phyloP scores from a whole-genome alignment of 2,888 invertebrate species.

The Meliscaeva auricollis region DNA sequence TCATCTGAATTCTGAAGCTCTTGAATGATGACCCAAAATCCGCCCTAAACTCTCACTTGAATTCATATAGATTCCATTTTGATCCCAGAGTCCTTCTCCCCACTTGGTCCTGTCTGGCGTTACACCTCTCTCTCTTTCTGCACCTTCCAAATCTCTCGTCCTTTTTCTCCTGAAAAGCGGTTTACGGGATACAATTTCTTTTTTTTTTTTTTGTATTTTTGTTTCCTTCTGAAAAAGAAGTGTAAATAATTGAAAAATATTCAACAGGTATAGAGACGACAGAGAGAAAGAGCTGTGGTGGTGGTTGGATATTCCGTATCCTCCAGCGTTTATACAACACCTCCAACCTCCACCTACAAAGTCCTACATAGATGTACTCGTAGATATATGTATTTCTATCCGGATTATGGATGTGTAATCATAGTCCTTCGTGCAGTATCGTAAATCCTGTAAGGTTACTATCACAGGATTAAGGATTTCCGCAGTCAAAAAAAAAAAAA shows the following conservation, averaged over 20 bases:
- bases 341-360: not conserved
- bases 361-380: not conserved
- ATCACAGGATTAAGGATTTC: conserved; percentile 67
- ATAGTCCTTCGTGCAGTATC: conserved; percentile 54
- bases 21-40: conserved; percentile 69
- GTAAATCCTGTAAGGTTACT: conserved; percentile 72
- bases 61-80: conserved; percentile 19
- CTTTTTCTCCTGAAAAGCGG: conserved; percentile 39
- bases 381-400: conserved; percentile 4
- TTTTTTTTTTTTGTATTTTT: conserved; percentile 30
- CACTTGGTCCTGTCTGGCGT: not conserved
- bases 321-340: conserved; percentile 50
- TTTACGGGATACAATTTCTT: conserved; percentile 10
- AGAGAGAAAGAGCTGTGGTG: conserved; percentile 12
- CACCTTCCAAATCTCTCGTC: conserved; percentile 29
- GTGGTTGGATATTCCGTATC: conserved; percentile 29
- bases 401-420: conserved; percentile 69
- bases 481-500: conserved; percentile 22
- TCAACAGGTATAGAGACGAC: conserved; percentile 67
- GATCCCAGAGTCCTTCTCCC: not conserved
- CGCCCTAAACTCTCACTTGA: conserved; percentile 19
- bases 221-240: conserved; percentile 32
- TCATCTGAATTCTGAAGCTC: conserved; percentile 33
- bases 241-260: conserved; percentile 76
- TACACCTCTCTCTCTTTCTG: not conserved